Percentiles rank a stretch among this genome's conserved stretches.
Evolutionary conservation across 2,797 vertebrate species (phyloP).

Genomic region (Sarcoramphus papa): DNA sequence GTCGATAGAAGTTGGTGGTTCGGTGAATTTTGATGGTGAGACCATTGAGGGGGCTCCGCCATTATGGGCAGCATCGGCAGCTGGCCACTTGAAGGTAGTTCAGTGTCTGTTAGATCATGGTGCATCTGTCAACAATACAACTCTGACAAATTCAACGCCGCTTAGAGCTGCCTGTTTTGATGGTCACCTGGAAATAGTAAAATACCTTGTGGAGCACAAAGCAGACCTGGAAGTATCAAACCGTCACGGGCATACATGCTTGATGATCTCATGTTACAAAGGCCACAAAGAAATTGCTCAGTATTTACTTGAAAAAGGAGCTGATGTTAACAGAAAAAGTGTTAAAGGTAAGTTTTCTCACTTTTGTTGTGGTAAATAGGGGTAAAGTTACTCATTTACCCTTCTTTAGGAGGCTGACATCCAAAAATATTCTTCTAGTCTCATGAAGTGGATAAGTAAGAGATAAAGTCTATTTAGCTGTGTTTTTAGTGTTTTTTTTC

Average conservation of each 20-base stretch:
- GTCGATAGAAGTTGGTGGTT: constrained; percentile 90
- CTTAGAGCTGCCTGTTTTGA: constrained; percentile 96
- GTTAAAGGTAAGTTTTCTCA: constrained; percentile 85
- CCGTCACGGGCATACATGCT: constrained; percentile 94
- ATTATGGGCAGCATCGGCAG: constrained; percentile 94
- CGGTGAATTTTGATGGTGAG: constrained; percentile 97
- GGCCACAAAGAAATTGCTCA: constrained; percentile 97
- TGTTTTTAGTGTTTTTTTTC: neutral
- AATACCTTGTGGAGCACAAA: constrained; percentile 94
- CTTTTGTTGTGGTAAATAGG: neutral
- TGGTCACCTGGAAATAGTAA: constrained; percentile 96
- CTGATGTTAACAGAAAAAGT: constrained; percentile 97
- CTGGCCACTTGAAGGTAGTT: constrained; percentile 94
- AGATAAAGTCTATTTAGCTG: neutral
- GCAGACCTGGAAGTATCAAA: constrained; percentile 98
- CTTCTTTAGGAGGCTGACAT: neutral
- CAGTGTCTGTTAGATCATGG: constrained; percentile 93
- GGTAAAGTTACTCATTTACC: neutral
- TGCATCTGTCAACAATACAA: constrained; percentile 96
- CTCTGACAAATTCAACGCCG: constrained; percentile 94
- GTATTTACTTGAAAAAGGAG: constrained; percentile 94
- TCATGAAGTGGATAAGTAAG: neutral
- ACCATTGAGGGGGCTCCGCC: constrained; percentile 97
- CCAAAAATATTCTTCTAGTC: neutral
- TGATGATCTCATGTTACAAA: constrained; percentile 99